A percentile compares a stretch with the other conserved stretches of the same genome.
Conservation (phyloP, 2,888 invertebrate species). For the Thereva nobilitata region DNA sequence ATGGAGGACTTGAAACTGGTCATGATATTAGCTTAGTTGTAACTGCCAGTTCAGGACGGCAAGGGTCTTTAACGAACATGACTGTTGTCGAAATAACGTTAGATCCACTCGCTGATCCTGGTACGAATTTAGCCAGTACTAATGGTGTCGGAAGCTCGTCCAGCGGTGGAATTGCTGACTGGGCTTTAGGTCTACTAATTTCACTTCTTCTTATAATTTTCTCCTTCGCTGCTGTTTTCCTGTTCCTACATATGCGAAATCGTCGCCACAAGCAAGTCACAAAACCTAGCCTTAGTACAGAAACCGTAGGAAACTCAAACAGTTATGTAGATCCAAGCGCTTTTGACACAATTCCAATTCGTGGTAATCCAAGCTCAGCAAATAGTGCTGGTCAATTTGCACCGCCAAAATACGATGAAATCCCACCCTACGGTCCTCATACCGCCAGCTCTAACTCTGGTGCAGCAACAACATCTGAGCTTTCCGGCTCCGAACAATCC, state of each 20-base stretch:
- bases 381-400: constrained; percentile 69
- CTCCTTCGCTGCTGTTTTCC: constrained; percentile 81
- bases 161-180: constrained; percentile 73
- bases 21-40: constrained; percentile 80
- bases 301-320: constrained; percentile 76
- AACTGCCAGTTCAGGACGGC: constrained; percentile 86
- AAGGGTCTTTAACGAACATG: constrained; percentile 83
- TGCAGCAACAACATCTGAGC: constrained; percentile 83
- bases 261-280: constrained; percentile 77
- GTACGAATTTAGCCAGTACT: constrained; percentile 64
- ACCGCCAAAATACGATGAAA: constrained; percentile 89
- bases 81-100: constrained; percentile 82
- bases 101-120: constrained; percentile 69
- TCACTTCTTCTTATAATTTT: constrained; percentile 79
- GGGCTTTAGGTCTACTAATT: constrained; percentile 86
- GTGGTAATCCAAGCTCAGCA: constrained; percentile 59
- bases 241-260: constrained; percentile 83
- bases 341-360: constrained; percentile 86
- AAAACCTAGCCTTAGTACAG: constrained; percentile 75
- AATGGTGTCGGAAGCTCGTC: constrained; percentile 65
- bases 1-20: constrained; percentile 67
- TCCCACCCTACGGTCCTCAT: constrained; percentile 81
- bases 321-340: constrained; percentile 87
- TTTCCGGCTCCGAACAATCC: constrained; percentile 92
- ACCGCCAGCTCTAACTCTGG: constrained; percentile 78